A percentile compares a stretch with the other conserved stretches of the same genome.
These are phyloP conservation scores for Mechanitis mazaeus DNA, from an alignment of 2,888 invertebrate genomes.

Conservation along the genomic window DNA sequence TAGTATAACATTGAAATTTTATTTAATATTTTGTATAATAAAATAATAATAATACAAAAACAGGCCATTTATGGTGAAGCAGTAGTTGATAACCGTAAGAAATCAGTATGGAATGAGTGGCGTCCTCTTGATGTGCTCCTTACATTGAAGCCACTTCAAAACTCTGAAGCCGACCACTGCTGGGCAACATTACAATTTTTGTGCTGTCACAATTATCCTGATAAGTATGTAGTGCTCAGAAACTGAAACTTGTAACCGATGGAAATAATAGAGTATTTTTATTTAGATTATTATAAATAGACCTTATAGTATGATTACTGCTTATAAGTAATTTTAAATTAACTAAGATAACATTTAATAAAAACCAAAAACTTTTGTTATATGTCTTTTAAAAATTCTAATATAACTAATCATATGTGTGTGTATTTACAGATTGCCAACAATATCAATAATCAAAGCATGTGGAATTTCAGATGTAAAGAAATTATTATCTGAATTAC, in stretches of 20 bases:
- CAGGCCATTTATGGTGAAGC: conserved; percentile 87
- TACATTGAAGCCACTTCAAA: conserved; percentile 85
- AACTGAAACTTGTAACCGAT: too few species aligned
- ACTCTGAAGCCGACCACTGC: conserved; percentile 83
- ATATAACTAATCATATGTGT: too few species aligned
- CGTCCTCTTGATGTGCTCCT: conserved; percentile 85
- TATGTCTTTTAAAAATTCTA: too few species aligned
- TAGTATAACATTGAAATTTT: too few species aligned
- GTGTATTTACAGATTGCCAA: conserved; percentile 76
- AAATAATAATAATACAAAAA: conserved; percentile 15
- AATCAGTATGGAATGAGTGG: conserved; percentile 80
- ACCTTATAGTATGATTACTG: not conserved
- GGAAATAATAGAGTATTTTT: too few species aligned
- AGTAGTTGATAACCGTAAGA: conserved; percentile 79
- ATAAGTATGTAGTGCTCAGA: conserved; percentile 76
- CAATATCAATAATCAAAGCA: conserved; percentile 82
- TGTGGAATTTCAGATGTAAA: conserved; percentile 85
- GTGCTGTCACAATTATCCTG: conserved; percentile 87
- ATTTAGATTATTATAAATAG: not conserved
- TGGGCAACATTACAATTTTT: conserved; percentile 85
- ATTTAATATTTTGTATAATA: too few species aligned
- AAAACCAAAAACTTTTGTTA: not conserved
- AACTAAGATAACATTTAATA: not conserved
- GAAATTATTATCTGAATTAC: conserved; percentile 78
- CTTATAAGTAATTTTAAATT: not conserved